phyloP scores from a whole-genome alignment of 30 jellyfish, hydroid and myxozoan genomes.

The Nemopilema nomurai region DNA sequence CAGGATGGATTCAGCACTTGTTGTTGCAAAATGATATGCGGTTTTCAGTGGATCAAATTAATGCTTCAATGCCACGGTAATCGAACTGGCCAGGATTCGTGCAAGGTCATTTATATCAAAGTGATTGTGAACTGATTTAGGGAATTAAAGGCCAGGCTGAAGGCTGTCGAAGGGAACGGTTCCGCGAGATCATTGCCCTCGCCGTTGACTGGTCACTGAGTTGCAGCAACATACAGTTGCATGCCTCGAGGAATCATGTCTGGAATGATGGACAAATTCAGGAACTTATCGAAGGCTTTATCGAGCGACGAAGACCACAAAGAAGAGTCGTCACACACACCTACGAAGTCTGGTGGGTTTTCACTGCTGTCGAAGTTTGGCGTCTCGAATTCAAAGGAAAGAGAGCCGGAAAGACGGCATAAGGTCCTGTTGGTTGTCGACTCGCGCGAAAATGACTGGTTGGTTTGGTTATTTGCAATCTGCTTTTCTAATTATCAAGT shows the following conservation, averaged over 20 bases:
- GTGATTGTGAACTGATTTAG: neutral
- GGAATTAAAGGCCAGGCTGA: neutral
- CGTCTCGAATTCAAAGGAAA: slow-evolving; percentile 50
- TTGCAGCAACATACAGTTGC: neutral
- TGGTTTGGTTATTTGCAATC: slow-evolving; percentile 1
- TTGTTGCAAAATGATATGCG: neutral
- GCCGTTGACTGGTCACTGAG: neutral
- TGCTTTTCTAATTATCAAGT: neutral
- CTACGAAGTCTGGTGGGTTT: slow-evolving; percentile 60
- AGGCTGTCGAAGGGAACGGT: neutral
- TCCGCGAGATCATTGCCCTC: neutral
- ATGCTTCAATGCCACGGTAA: neutral
- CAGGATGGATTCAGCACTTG: neutral
- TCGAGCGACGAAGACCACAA: slow-evolving; percentile 58
- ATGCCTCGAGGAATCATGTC: slow-evolving; percentile 27
- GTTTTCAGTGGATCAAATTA: neutral
- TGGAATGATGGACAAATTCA: slow-evolving; percentile 71
- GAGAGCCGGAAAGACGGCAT: slow-evolving; percentile 64
- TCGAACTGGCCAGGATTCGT: neutral
- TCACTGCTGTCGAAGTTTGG: slow-evolving; percentile 78
- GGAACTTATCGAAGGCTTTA: slow-evolving; percentile 58
- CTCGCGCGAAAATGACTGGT: slow-evolving; percentile 88
- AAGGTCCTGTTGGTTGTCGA: slow-evolving; percentile 82
- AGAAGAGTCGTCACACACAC: slow-evolving; percentile 19
- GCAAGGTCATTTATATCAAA: neutral